phyloP scores from a whole-genome alignment of 2,113 vertebrate genomes.

The Gobiocypris rarus region DNA sequence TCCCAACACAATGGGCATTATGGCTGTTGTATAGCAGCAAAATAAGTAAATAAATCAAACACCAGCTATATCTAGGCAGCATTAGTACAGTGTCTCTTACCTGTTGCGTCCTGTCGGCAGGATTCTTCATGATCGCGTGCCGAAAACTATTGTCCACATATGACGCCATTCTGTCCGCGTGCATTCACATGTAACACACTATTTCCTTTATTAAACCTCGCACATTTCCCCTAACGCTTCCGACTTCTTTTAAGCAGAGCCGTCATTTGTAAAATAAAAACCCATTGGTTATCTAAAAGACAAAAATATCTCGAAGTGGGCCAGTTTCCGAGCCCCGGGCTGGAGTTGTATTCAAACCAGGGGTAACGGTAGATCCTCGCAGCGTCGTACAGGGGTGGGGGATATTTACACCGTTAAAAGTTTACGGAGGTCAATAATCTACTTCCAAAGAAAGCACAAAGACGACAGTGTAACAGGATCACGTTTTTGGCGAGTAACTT shows the following conservation, averaged over 20 bases:
- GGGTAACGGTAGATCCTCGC: constrained; percentile 10
- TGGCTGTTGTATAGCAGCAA: neutral
- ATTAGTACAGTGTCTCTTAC: constrained; percentile 58
- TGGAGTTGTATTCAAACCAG: constrained; percentile 37
- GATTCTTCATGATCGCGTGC: constrained; percentile 86
- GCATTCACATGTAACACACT: constrained; percentile 14
- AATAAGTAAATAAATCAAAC: neutral
- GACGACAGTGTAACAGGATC: neutral
- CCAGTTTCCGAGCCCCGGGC: constrained; percentile 53
- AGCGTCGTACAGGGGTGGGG: neutral
- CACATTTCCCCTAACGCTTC: constrained; percentile 24
- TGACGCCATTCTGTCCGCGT: constrained; percentile 78
- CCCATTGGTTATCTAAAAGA: constrained; percentile 26
- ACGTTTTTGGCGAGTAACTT: neutral
- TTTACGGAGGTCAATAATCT: neutral
- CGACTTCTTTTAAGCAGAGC: constrained; percentile 7
- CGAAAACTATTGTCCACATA: constrained; percentile 89
- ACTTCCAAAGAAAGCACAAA: neutral
- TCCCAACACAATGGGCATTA: neutral
- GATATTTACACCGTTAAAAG: constrained; percentile 8
- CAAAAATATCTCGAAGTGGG: constrained; percentile 28
- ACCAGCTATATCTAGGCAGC: neutral
- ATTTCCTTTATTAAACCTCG: constrained; percentile 14
- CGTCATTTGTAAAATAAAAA: constrained; percentile 12
- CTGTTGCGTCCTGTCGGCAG: constrained; percentile 81